A percentile compares a stretch with the other conserved stretches of the same genome.
Conservation (phyloP, 2,888 invertebrate genomes). For the Odontocerum albicorne region DNA sequence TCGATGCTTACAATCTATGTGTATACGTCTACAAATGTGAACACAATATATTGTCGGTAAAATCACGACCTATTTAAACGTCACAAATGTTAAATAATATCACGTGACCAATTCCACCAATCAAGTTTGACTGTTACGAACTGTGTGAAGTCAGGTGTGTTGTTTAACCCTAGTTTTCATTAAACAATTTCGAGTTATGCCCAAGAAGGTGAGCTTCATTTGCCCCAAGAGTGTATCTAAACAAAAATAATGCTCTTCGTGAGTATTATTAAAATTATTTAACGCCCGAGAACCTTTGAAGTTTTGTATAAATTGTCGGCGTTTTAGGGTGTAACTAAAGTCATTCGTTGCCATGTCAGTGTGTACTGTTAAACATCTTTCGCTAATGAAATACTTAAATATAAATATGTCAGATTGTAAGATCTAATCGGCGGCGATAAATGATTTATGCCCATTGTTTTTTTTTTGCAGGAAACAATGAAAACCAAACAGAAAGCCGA, state of each 20-base stretch:
- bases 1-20: no score
- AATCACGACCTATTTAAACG: conserved; percentile 14
- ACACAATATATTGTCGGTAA: not conserved
- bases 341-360: conserved; percentile 29
- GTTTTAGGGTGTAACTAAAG: conserved; percentile 27
- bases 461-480: conserved; percentile 57
- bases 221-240: conserved; percentile 6
- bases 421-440: conserved; percentile 1
- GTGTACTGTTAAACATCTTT: conserved; percentile 25
- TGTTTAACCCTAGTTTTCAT: conserved; percentile 30
- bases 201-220: conserved; percentile 46
- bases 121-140: conserved; percentile 20
- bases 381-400: conserved; percentile 17
- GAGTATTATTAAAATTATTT: not conserved
- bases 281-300: not conserved
- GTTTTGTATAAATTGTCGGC: conserved; percentile 15
- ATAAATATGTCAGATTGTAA: conserved; percentile 25
- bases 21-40: no score
- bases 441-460: conserved; percentile 25
- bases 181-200: conserved; percentile 40
- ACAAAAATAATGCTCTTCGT: not conserved
- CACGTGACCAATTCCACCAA: conserved; percentile 26
- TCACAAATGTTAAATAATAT: conserved; percentile 20
- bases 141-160: conserved; percentile 28
- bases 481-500: conserved; percentile 62